These are phyloP conservation scores for Tinamus major DNA, from an alignment of 2,797 vertebrate species.

Conservation along the genomic window DNA sequence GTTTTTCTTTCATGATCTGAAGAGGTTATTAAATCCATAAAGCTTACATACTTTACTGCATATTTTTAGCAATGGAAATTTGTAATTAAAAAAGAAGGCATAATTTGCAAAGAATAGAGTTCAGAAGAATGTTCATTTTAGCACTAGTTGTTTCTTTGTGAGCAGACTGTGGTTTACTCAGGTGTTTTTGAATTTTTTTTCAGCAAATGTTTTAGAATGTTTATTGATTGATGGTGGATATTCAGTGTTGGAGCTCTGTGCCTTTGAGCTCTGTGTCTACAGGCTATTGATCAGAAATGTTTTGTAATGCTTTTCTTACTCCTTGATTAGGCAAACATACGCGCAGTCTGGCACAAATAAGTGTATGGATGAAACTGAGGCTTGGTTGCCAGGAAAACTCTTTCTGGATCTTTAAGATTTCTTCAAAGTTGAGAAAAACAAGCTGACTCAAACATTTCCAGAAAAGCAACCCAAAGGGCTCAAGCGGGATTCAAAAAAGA, in stretches of 20 bases:
- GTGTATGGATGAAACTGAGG: background rate
- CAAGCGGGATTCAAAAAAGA: background rate
- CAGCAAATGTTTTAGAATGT: slow-evolving; percentile 8
- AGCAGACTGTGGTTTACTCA: background rate
- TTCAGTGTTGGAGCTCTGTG: slow-evolving; percentile 6
- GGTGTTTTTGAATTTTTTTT: background rate
- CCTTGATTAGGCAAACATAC: slow-evolving; percentile 13
- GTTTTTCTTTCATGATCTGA: background rate
- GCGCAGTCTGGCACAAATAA: background rate
- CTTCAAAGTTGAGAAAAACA: background rate
- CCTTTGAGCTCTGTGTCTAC: background rate
- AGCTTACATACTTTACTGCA: background rate
- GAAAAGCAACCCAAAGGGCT: background rate
- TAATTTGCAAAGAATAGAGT: background rate
- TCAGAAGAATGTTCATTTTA: background rate
- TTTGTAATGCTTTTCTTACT: background rate
- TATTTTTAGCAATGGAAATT: background rate
- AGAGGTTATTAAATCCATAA: background rate
- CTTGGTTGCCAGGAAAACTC: background rate
- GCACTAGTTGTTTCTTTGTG: background rate
- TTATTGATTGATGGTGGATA: slow-evolving; percentile 39
- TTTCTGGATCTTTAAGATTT: background rate
- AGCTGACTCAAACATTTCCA: background rate
- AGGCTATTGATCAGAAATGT: slow-evolving; percentile 45
- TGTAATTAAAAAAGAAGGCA: background rate